Evolutionary conservation across 2,797 vertebrate species (phyloP), one percentile per base, ranked within the genome.

Genomic region (Eurystomus glaucurus): DNA sequence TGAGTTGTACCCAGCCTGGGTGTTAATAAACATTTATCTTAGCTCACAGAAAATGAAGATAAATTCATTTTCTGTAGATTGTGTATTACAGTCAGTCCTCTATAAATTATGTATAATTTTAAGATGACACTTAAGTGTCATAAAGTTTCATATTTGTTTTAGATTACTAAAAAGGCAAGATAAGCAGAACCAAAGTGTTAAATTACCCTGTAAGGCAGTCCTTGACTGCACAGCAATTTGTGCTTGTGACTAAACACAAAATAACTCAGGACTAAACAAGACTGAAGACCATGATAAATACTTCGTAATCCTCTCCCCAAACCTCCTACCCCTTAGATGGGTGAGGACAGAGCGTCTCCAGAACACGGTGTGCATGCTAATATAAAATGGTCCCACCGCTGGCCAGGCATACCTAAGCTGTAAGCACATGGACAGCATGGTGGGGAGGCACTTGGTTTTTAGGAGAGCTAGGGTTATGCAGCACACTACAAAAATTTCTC

Each of bases 251-350:
- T 70, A 81, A 95, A 45, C 35, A 65, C 33, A 81, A 79, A 77
- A 90, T 81, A 93, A 90, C 58, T 52, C 45, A 72, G 45, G 50
- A 58, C 39, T 70, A 87, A 81, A 74, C 41, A 81, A 90, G 46
- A 81, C 18, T 14, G 60, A 89, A 89, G 14, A 9, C 29, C 10
- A 18, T 20, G 26, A 21, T 57, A 72, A 90, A 72, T 57, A 46
- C 37, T 57, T 16, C 23, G 16, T 52, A 81, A 92, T 57, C 41
- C 33, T 70, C 64, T 65, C 28, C 19, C 46, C 51, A 57, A 23
- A 12, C 21, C 8, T 14, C 9, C 18, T 46, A 33, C 50, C 10
- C 25, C 18, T 70, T 28, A 81, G n/a, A 37, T 11, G 45, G 22
- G 17, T 37, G 25, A 54, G 17, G 5, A n/a, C 62, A 72, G 21